Evolutionary conservation across 2,888 invertebrate species (phyloP), one percentile per base, ranked within the genome.

Genomic region (Linyphia triangularis): DNA sequence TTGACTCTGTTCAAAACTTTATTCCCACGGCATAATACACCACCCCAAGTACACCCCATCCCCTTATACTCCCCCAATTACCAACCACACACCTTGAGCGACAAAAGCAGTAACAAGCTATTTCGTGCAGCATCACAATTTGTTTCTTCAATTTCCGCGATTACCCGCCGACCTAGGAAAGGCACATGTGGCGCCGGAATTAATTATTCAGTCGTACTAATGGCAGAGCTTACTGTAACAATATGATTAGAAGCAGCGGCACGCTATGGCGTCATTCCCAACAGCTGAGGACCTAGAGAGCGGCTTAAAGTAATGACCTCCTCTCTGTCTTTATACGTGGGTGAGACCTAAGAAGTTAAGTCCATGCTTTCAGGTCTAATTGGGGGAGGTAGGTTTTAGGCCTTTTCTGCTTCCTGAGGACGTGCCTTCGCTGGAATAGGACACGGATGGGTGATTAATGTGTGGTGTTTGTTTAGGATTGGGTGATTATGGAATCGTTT

Each of bases 181-280:
- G 69, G 57, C 81, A 22, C 81, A 81, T 75, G 84, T 85, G 79
- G 70, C 51, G 57, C 22, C 16, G 82, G 51, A 65, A 88, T 88
- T 88, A 82, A 88, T 88, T 88, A 88, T 88, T 88, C 88, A 88
- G 72, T 30, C 59, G 43, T 26, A 43, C 88, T 88, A 88, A 88
- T 88, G 81, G 88, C 75, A 73, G 75, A 79, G 88, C 81, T 88
- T 88, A 88, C 75, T 69, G 88, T 63, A 88, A 82, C 88, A 88
- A 88, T 88, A 88, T 88, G 86, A 88, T 82, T 88, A 82, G 69
- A 81, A 43, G 70, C 84, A 67, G 67, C 65, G 37, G 75, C 84
- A 84, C 78, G 85, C 77, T 67, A 70, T 28, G 69, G 16, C 33
- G 57, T 69, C 78, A 61, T 70, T 70, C 61, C 26, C 43, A 72